Conservation (phyloP, 1,140 invertebrate species). For the Nephotettix cincticeps region DNA sequence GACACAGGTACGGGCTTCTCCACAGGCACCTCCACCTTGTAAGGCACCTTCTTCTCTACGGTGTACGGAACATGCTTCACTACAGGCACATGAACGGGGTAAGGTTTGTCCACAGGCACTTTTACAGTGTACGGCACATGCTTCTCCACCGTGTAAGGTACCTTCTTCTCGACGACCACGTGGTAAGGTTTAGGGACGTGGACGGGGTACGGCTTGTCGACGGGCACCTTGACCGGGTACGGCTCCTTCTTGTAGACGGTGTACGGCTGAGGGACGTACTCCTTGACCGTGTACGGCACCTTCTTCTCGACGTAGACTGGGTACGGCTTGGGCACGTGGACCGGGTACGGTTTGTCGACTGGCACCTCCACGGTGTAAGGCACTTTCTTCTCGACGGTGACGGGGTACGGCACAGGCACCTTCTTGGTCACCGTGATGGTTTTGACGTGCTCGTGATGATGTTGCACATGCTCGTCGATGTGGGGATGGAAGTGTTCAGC, state of each 20-base stretch:
- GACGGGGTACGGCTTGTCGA: slow-evolving; percentile 27
- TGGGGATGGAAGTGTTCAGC: not conserved
- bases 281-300: slow-evolving; percentile 61
- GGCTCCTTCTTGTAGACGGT: slow-evolving; percentile 40
- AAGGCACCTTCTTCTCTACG: slow-evolving; percentile 36
- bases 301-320: slow-evolving; percentile 62
- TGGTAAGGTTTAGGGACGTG: slow-evolving; percentile 26
- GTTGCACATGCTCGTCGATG: not conserved
- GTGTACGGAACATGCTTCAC: slow-evolving; percentile 66
- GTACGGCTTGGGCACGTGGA: slow-evolving; percentile 57
- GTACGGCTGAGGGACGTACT: slow-evolving; percentile 65
- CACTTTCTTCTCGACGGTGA: slow-evolving; percentile 49
- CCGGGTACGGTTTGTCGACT: slow-evolving; percentile 45
- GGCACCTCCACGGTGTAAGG: slow-evolving; percentile 16
- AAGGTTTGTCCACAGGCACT: slow-evolving; percentile 56
- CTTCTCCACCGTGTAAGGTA: slow-evolving; percentile 50
- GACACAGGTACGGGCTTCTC: slow-evolving; percentile 38
- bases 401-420: slow-evolving; percentile 36
- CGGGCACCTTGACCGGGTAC: slow-evolving; percentile 36
- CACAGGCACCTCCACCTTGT: slow-evolving; percentile 60
- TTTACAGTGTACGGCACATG: slow-evolving; percentile 53
- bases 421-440: slow-evolving; percentile 27
- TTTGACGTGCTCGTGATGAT: slow-evolving; percentile 18
- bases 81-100: slow-evolving; percentile 43
- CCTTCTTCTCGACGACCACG: slow-evolving; percentile 26